These are phyloP conservation scores for Labrus mixtus DNA, from an alignment of 2,113 vertebrate genomes.

Conservation along the genomic window DNA sequence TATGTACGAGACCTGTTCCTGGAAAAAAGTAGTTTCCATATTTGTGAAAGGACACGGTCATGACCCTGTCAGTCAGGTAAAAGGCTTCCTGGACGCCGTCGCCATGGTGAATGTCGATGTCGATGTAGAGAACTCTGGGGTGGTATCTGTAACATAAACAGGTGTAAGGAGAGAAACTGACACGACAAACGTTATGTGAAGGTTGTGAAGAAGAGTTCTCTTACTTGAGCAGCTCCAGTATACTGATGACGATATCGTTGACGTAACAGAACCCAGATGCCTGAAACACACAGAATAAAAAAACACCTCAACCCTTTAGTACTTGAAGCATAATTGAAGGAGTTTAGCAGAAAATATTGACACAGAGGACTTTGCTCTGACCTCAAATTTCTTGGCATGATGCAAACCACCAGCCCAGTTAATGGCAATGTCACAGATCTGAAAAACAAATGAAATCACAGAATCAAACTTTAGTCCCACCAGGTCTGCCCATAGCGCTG, in stretches of 20 bases:
- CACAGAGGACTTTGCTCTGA: constrained; percentile 54
- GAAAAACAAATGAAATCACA: constrained; percentile 33
- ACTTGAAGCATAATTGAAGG: background rate
- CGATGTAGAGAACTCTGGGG: constrained; percentile 96
- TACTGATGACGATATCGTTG: constrained; percentile 98
- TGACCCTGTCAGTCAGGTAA: constrained; percentile 97
- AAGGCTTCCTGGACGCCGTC: constrained; percentile 98
- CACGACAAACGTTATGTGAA: background rate
- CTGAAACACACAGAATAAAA: constrained; percentile 75
- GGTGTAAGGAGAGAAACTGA: background rate
- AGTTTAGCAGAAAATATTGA: background rate
- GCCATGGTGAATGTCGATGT: constrained; percentile 98
- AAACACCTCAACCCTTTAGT: background rate
- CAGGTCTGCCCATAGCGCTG: background rate
- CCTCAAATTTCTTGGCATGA: constrained; percentile 99
- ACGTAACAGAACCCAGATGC: constrained; percentile 99
- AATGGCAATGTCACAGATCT: constrained; percentile 99
- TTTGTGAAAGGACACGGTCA: constrained; percentile 99
- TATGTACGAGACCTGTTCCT: constrained; percentile 89
- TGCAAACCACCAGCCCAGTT: constrained; percentile 99
- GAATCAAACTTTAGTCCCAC: background rate
- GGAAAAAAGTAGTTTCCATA: constrained; percentile 99
- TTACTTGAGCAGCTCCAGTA: constrained; percentile 98
- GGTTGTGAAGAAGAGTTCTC: constrained; percentile 31
- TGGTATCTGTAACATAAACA: constrained; percentile 87